Base-by-base conservation (phyloP, 2,888 invertebrate genomes). In the Trissolcus japonicus region DNA sequence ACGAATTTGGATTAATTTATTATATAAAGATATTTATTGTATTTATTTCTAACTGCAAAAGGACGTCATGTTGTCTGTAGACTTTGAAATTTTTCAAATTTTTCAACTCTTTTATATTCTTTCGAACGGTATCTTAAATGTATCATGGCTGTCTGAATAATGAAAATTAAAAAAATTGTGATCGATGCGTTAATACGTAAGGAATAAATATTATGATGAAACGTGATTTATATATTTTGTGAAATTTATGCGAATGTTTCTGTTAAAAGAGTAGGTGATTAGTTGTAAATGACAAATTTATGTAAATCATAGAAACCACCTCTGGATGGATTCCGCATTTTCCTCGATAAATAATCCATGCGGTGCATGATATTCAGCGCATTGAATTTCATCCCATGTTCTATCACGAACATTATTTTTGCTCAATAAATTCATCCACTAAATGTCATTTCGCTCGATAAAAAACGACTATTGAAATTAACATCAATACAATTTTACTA, bases 171-270 rank as follows among this genome's bases (percentile, higher is more conserved):
- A 35, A 35, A 68, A 68, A 68, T 68, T 68, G 60, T 68, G 60
- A 68, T 68, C 43, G 21, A 60, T 60, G 60, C 60, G 68, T 68
- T 68, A 60, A 11, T 60, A 59, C 54, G 60, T 67, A 59, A 60
- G 46, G 9, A 57, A 21, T 54, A 43, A 60, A 54, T 48, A 43
- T 35, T 67, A 59, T 50, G 60, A 55, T 54, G 54, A 60, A 68
- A 60, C 54, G 68, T 60, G 54, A 68, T 60, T 68, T 53, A 55
- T 60, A 68, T 35, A 48, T 60, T 35, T 46, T 54, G 54, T 46
- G 54, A 60, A 60, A 53, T 68, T 29, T 16, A 29, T 29, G 53
- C 53, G 53, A 55, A 48, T 61, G 19, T 21, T 61, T 55, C 35
- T 61, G 43, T 50, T 55, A 55, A 61, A 60, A 59, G 43, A 61